Percentiles rank a stretch among this genome's conserved stretches.
Conservation (phyloP, 1,140 invertebrate species). For the Scaptomyza pallida region DNA sequence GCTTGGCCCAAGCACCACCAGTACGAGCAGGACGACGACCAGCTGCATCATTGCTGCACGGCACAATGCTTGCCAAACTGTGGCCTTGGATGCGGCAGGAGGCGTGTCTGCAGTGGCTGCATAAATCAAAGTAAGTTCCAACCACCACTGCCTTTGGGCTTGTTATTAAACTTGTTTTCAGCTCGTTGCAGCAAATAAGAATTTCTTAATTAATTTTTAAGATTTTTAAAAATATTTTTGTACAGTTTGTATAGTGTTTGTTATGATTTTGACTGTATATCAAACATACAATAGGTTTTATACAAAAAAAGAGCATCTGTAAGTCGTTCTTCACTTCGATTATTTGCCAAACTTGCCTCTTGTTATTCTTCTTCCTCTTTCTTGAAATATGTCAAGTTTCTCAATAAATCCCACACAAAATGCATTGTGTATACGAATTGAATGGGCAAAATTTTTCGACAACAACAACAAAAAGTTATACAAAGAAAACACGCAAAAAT, state of each 20-base stretch:
- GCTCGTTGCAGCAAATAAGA: constrained; percentile 1
- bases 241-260: no score
- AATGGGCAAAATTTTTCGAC: constrained; percentile 1
- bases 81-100: constrained; percentile 51
- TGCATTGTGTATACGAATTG: constrained; percentile 23
- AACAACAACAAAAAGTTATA: constrained; percentile 1
- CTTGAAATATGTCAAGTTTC: constrained; percentile 38
- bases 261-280: no score
- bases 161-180: background rate
- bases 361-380: background rate
- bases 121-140: constrained; percentile 77
- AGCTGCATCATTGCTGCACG: constrained; percentile 14
- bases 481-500: constrained; percentile 5
- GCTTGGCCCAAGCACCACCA: constrained; percentile 26
- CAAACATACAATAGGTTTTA: no score
- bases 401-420: constrained; percentile 54
- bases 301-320: background rate
- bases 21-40: constrained; percentile 1
- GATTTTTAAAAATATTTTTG: background rate
- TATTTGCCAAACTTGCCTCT: background rate
- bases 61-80: constrained; percentile 46
- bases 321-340: background rate
- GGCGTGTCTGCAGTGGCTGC: constrained; percentile 58
- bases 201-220: constrained; percentile 47
- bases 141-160: background rate